phyloP scores from a whole-genome alignment of 1,140 invertebrate species.

The Potamilus streckersoni region DNA sequence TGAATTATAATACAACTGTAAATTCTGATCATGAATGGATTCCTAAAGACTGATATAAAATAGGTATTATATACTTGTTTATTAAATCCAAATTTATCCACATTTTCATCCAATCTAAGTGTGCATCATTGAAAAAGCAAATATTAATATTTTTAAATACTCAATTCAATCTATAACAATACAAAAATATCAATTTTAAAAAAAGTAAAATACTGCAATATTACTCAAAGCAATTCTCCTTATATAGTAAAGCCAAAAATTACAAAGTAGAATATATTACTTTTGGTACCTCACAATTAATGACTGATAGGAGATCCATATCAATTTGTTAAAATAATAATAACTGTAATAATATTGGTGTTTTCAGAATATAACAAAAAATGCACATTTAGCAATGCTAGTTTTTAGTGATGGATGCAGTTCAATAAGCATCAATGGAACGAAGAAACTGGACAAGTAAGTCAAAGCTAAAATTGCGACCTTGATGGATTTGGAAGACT shows the following conservation, averaged over 20 bases:
- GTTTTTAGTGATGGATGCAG: not conserved
- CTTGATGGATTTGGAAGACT: constrained; percentile 37
- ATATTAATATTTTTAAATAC: too few species aligned
- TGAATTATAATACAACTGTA: too few species aligned
- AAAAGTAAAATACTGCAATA: too few species aligned
- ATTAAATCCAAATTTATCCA: too few species aligned
- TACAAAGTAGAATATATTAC: not conserved
- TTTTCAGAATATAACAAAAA: not conserved
- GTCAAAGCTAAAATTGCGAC: constrained; percentile 21
- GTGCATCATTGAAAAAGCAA: too few species aligned
- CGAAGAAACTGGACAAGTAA: not conserved
- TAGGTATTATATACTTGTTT: too few species aligned
- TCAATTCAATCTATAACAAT: too few species aligned
- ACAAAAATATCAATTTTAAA: too few species aligned
- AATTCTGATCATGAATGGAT: too few species aligned
- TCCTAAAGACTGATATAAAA: too few species aligned
- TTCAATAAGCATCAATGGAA: not conserved
- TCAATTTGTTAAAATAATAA: not conserved
- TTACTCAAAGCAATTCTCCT: too few species aligned
- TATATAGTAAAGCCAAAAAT: not conserved
- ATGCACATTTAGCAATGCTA: not conserved
- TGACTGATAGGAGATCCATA: not conserved
- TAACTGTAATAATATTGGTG: not conserved
- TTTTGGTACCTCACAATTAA: not conserved
- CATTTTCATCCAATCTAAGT: too few species aligned